Evolutionary conservation across 2,888 invertebrate genomes (phyloP).

Genomic region (Onchidella celtica): DNA sequence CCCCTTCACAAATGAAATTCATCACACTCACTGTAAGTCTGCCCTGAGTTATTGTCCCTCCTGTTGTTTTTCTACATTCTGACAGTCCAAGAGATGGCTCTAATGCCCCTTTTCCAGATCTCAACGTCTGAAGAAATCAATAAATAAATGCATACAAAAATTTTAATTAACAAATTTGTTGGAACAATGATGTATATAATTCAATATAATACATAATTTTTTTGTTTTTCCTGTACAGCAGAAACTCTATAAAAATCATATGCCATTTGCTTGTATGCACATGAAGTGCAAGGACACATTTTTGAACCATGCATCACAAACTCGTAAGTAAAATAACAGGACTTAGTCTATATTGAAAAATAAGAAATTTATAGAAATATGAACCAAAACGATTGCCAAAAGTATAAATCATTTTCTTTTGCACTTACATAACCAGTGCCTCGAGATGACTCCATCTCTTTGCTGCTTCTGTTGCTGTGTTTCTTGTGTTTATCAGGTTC

Average conservation of each 20-base stretch:
- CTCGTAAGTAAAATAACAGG: no score
- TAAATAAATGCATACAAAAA: neutral
- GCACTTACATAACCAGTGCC: slow-evolving; percentile 1
- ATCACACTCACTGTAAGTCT: slow-evolving; percentile 30
- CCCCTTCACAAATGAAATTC: no score
- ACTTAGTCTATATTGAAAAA: no score
- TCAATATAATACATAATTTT: no score
- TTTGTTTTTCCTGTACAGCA: no score
- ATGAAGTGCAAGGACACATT: no score
- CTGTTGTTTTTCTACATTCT: neutral
- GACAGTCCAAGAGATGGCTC: slow-evolving; percentile 11
- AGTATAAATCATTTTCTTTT: no score
- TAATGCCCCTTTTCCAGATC: slow-evolving; percentile 28
- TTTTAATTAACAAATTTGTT: neutral
- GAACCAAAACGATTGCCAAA: neutral
- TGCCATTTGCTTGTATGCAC: no score
- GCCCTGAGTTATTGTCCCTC: slow-evolving; percentile 37
- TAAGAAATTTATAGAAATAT: neutral
- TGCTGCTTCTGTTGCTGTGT: neutral
- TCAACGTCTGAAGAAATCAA: slow-evolving; percentile 1
- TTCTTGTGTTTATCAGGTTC: slow-evolving; percentile 3
- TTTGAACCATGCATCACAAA: no score
- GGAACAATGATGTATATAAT: no score
- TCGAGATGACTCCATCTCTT: neutral
- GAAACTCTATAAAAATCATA: no score